Percentiles rank a stretch among this genome's conserved stretches.
Evolutionary conservation across 1,140 invertebrate genomes (phyloP).

Genomic region (Spodoptera litura): DNA sequence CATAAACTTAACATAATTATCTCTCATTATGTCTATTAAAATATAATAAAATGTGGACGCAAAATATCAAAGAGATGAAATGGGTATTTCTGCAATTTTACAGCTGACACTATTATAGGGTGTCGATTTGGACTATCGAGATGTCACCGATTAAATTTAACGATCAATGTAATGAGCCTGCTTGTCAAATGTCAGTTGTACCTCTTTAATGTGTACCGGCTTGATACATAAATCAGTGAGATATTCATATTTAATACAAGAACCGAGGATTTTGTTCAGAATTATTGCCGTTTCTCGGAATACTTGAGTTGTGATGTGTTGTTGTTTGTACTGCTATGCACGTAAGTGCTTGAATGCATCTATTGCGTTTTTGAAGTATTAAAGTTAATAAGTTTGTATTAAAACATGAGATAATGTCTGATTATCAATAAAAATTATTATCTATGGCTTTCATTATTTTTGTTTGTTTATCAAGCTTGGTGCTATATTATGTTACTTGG

Average conservation of each 20-base stretch:
- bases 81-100: constrained; percentile 16
- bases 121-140: constrained; percentile 45
- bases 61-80: constrained; percentile 21
- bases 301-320: constrained; percentile 52
- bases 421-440: no score
- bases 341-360: constrained; percentile 6
- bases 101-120: constrained; percentile 4
- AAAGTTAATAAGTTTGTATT: no score
- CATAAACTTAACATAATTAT: constrained; percentile 9
- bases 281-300: constrained; percentile 54
- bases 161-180: constrained; percentile 41
- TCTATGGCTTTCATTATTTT: no score
- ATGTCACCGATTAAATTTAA: constrained; percentile 41
- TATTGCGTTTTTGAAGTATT: neutral
- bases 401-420: no score
- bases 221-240: constrained; percentile 46
- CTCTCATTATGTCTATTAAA: constrained; percentile 30
- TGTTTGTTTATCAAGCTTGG: no score
- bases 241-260: constrained; percentile 49
- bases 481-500: no score
- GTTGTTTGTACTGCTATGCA: constrained; percentile 20
- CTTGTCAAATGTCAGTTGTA: constrained; percentile 45
- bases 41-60: constrained; percentile 12
- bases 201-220: constrained; percentile 46
- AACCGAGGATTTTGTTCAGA: constrained; percentile 50